These are phyloP conservation scores for Amphiprion clarkii DNA, from an alignment of 2,797 vertebrate species.

Conservation along the genomic window DNA sequence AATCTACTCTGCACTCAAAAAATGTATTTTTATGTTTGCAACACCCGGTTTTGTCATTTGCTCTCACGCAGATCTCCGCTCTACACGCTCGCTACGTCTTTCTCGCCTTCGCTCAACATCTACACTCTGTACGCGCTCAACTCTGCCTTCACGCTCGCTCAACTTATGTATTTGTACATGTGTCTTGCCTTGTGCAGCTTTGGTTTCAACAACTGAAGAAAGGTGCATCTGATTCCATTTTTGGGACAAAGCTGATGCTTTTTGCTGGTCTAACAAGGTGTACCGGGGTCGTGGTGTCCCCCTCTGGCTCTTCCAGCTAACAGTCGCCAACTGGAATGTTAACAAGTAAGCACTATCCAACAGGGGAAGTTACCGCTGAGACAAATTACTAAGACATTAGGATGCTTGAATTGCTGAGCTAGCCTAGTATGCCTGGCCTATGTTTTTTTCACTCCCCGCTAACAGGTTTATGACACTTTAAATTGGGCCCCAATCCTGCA, in stretches of 20 bases:
- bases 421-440: conserved; percentile 44
- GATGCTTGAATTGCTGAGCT: conserved; percentile 67
- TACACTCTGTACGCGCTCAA: too few relatives aligned
- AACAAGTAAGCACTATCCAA: conserved; percentile 79
- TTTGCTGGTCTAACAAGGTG: conserved; percentile 18
- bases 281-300: conserved; percentile 30
- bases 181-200: neutral
- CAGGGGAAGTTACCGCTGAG: conserved; percentile 68
- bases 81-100: too few relatives aligned
- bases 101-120: too few relatives aligned
- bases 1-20: too few relatives aligned
- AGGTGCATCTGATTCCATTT: conserved; percentile 1
- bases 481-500: conserved; percentile 56
- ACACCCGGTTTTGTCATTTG: too few relatives aligned
- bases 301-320: conserved; percentile 56
- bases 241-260: neutral
- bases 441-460: conserved; percentile 26
- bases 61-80: too few relatives aligned
- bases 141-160: too few relatives aligned
- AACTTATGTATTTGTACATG: neutral
- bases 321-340: conserved; percentile 76
- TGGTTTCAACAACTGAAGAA: neutral
- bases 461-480: conserved; percentile 82
- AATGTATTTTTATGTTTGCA: too few relatives aligned
- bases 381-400: conserved; percentile 79